phyloP scores from a whole-genome alignment of 2,888 invertebrate genomes.

The Lasioglossum figueresi region DNA sequence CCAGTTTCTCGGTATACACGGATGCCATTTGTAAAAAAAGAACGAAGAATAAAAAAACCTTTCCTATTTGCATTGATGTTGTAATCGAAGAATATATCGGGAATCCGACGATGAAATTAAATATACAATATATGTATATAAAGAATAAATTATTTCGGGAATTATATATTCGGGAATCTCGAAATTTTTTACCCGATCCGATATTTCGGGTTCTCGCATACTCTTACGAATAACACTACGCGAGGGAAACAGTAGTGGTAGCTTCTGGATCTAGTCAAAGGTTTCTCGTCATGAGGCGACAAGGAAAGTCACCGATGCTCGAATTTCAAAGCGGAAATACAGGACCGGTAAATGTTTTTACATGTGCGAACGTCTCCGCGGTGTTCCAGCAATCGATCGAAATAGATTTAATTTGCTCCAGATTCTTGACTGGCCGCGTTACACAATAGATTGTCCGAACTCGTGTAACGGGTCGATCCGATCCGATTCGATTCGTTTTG shows the following conservation, averaged over 20 bases:
- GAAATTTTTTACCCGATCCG: no score
- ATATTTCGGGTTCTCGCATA: no score
- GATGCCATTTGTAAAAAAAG: neutral
- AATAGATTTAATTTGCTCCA: slow-evolving; percentile 67
- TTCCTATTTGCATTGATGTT: no score
- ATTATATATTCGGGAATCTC: no score
- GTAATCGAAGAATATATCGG: no score
- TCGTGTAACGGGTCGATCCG: slow-evolving; percentile 10
- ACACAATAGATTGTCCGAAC: slow-evolving; percentile 35
- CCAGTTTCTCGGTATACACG: neutral
- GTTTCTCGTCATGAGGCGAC: neutral
- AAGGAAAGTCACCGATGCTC: neutral
- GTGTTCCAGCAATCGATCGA: slow-evolving; percentile 66
- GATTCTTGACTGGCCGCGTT: slow-evolving; percentile 41
- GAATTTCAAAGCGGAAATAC: slow-evolving; percentile 28
- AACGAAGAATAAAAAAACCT: no score
- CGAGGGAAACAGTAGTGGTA: no score
- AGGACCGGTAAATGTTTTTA: slow-evolving; percentile 62
- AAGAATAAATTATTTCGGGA: no score
- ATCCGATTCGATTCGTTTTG: neutral
- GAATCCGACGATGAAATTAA: no score
- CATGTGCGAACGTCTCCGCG: slow-evolving; percentile 38
- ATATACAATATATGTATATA: no score
- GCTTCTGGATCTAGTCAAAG: neutral
- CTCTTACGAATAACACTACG: no score